A percentile compares a stretch with the other conserved stretches of the same genome.
Evolutionary conservation across 2,888 invertebrate species (phyloP).

Genomic region (Petrolisthes cinctipes): DNA sequence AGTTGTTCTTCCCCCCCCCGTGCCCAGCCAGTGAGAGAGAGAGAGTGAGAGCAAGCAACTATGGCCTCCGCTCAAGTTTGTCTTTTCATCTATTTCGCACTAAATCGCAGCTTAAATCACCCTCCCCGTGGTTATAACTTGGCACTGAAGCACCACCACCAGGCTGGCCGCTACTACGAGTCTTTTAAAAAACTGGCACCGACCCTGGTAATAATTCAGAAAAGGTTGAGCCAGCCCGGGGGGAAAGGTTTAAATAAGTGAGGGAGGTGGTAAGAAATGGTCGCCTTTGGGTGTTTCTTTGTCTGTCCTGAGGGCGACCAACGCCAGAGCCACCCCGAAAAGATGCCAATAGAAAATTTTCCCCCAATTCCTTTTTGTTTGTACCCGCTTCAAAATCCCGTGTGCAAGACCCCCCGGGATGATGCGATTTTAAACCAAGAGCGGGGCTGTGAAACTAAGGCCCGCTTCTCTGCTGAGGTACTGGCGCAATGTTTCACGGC

Average conservation of each 20-base stretch:
- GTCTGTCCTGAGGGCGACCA: slow-evolving; percentile 44
- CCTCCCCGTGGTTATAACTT: too few relatives aligned
- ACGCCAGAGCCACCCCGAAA: slow-evolving; percentile 14
- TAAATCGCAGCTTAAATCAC: too few relatives aligned
- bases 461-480: not conserved
- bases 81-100: too few relatives aligned
- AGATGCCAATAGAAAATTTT: slow-evolving; percentile 36
- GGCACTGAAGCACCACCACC: too few relatives aligned
- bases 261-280: slow-evolving; percentile 39
- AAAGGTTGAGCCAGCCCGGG: slow-evolving; percentile 10
- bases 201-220: slow-evolving; percentile 18
- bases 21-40: too few relatives aligned
- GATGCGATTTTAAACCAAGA: not conserved
- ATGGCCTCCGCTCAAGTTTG: too few relatives aligned
- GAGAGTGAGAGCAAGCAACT: too few relatives aligned
- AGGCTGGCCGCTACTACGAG: too few relatives aligned
- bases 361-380: not conserved
- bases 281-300: slow-evolving; percentile 56
- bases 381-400: not conserved
- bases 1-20: too few relatives aligned
- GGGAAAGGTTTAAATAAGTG: slow-evolving; percentile 26
- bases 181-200: not conserved
- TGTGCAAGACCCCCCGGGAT: not conserved
- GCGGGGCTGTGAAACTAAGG: not conserved
- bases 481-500: slow-evolving; percentile 1